Evolutionary conservation across 2,888 invertebrate species (phyloP), one percentile per base, ranked within the genome.

Genomic region (Melinaea marsaeus): DNA sequence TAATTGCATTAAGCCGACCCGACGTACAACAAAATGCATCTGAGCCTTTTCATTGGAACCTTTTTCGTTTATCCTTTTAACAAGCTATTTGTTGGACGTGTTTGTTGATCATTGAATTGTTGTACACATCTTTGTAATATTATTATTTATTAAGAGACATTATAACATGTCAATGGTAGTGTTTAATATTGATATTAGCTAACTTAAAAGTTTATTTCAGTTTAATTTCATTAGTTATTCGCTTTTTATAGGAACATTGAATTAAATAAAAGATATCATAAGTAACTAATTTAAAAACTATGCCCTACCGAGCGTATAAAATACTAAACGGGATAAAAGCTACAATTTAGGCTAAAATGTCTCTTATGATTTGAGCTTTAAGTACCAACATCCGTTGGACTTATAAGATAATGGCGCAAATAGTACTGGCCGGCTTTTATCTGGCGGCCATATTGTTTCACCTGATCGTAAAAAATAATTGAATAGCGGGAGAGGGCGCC

Each of bases 381-480:
- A 48, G 58, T 3, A 13, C 48, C 45, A 58, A 9, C 57, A 42
- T 64, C 11, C 35, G 46, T 57, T 58, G 55, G 13, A 51, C 32
- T 22, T 56, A 32, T 58, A 37, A 47, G 58, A 58, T 58, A 58
- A 61, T 47, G 33, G 37, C 48, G 37, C 47, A 57, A 57, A 60
- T 58, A 65, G 61, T 65, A 58, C 65, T 61, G 64, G 67, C 63
- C 58, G 66, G 75, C 76, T 75, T 85, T 84, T 85, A 85, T 85
- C 84, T 79, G 80, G 63, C 77, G 73, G 78, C 79, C 80, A 81
- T 84, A 83, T 77, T 79, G 79, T 81, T 77, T 79, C 79, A 86
- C 86, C 86, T 86, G 86, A 78, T 84, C 86, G 79, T 88, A 88
- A 88, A 88, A 88, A 87, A 88, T 88, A 88, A 88, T 88, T 88